Evolutionary conservation across 2,113 vertebrate species (phyloP), one percentile per base, ranked within the genome.

Genomic region (Oplegnathus fasciatus): DNA sequence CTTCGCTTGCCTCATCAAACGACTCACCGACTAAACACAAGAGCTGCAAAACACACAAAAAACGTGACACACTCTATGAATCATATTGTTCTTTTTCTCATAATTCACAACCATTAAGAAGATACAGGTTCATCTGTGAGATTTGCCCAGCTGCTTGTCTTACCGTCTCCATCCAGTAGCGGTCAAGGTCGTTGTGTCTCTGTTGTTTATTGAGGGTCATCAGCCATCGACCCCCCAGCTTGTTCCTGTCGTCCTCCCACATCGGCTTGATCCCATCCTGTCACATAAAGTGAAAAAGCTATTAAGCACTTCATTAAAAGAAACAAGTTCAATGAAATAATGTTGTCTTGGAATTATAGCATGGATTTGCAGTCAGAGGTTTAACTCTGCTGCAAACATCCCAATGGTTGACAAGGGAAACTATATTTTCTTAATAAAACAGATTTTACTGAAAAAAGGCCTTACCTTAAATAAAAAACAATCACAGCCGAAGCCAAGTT

Each of bases 231-330:
- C 96, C 96, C 26, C 96, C 96, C 13, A 95, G 90, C 83, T 96
- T 96, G 90, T 96, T 96, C 92, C 95, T 93, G 75, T 96, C 96
- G 28, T 96, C 96, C 84, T 96, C 96, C 96, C 96, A 96, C 96
- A 96, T 96, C 0, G 96, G 96, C 82, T 96, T 96, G 83, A 96
- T 96, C 8, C 95, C 96, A 89, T 96, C 96, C 96, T 96, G 77
- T 30, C 4, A 79, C 30, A 90, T 4, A 88, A 77, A 44, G n/a
- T 24, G 11, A 69, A 75, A 18, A 10, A 26, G 14, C 6, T 58
- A 32, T 14, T 69, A 13, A 52, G 75, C n/a, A 37, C 10, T 9
- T 62, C 1, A n/a, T 50, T 8, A 52, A 18, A 44, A 64, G 34
- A 40, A 40, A 40, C 17, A 15, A 24, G 2, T 6, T 24, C 9